phyloP scores from a whole-genome alignment of 2,888 invertebrate species.

The Griposia aprilina region DNA sequence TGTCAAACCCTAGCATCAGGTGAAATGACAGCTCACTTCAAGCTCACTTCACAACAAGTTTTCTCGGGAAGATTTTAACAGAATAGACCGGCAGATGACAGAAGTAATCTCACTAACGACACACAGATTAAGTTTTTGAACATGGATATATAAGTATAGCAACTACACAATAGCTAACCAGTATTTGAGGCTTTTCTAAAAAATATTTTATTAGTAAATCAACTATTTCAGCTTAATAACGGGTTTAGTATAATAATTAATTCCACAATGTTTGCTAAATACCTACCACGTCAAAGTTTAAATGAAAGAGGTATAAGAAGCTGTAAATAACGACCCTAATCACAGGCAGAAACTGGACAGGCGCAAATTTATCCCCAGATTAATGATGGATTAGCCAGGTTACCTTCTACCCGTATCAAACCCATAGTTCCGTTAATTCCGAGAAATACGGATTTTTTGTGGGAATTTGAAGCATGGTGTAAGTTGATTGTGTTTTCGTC shows the following conservation, averaged over 20 bases:
- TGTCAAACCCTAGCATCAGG: too few relatives aligned
- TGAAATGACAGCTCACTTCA: too few relatives aligned
- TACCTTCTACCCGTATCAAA: slow-evolving; percentile 59
- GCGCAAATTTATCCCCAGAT: slow-evolving; percentile 49
- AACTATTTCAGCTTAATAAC: background rate
- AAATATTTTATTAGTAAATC: too few relatives aligned
- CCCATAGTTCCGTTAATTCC: slow-evolving; percentile 34
- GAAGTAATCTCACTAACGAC: too few relatives aligned
- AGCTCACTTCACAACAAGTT: too few relatives aligned
- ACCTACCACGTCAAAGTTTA: slow-evolving; percentile 4
- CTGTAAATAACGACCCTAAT: slow-evolving; percentile 53
- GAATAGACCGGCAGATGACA: too few relatives aligned
- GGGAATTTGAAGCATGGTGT: slow-evolving; percentile 3
- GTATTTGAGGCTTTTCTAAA: too few relatives aligned
- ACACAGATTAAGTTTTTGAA: too few relatives aligned
- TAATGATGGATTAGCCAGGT: slow-evolving; percentile 56
- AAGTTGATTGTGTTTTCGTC: background rate
- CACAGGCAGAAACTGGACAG: slow-evolving; percentile 23
- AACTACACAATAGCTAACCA: background rate
- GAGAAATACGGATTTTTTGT: slow-evolving; percentile 22
- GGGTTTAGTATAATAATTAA: background rate
- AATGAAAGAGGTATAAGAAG: slow-evolving; percentile 37
- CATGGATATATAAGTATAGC: too few relatives aligned
- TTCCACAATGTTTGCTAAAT: background rate
- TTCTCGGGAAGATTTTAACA: too few relatives aligned